phyloP scores from a whole-genome alignment of 1,140 invertebrate genomes.

The Cydia strobilella region DNA sequence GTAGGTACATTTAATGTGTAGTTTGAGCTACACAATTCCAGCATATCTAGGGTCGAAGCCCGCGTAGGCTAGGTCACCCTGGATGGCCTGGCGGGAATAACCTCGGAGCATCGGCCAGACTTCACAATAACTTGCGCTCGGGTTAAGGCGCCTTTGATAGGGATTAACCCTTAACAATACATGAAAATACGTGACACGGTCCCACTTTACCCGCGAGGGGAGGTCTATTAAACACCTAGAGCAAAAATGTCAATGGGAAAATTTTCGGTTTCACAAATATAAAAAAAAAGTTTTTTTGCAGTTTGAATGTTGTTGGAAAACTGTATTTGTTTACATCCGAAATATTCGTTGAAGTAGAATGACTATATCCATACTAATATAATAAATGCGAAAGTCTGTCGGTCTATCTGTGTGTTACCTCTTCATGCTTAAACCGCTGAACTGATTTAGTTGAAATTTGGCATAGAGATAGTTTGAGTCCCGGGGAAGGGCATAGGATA shows the following conservation, averaged over 20 bases:
- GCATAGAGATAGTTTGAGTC: too few species aligned
- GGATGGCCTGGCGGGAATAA: conserved; percentile 11
- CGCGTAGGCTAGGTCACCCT: conserved; percentile 6
- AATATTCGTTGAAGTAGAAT: too few species aligned
- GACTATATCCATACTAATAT: too few species aligned
- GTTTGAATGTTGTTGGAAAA: too few species aligned
- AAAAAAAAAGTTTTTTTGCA: background rate
- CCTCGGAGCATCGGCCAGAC: conserved; percentile 16
- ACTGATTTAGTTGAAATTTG: too few species aligned
- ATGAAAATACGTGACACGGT: background rate
- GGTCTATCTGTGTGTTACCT: too few species aligned
- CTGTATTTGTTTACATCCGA: too few species aligned
- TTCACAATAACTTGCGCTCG: background rate
- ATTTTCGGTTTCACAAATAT: background rate
- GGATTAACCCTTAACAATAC: background rate
- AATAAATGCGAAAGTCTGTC: too few species aligned
- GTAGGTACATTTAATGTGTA: background rate
- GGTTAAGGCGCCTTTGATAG: background rate
- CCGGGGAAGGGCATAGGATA: too few species aligned
- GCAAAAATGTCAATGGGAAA: background rate
- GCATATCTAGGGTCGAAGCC: conserved; percentile 13
- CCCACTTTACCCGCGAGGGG: background rate
- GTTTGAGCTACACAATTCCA: background rate
- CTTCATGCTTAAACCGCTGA: too few species aligned
- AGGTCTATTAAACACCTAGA: background rate